Percentiles rank a stretch among this genome's conserved stretches.
Evolutionary conservation across 2,797 vertebrate genomes (phyloP).

Genomic region (Knipowitschia caucasica): DNA sequence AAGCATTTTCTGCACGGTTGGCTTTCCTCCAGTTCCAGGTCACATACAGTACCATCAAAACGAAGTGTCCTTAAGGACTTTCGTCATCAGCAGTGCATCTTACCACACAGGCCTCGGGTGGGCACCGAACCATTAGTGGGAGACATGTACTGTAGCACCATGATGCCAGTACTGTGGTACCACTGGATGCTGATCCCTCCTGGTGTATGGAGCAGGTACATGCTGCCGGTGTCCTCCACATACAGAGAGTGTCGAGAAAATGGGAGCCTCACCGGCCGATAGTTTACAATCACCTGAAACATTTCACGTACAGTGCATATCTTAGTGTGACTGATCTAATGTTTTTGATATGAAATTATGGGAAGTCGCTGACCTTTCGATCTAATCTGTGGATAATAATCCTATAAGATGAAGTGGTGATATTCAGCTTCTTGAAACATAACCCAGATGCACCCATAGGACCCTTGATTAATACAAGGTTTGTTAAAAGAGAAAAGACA

Average conservation of each 20-base stretch:
- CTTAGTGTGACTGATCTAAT: neutral
- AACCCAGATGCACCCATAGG: conserved; percentile 87
- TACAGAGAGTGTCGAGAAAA: conserved; percentile 84
- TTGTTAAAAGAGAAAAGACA: neutral
- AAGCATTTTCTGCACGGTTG: neutral
- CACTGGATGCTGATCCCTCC: conserved; percentile 90
- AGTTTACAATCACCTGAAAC: conserved; percentile 90
- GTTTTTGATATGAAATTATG: neutral
- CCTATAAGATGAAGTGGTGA: conserved; percentile 82
- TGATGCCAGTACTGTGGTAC: conserved; percentile 95
- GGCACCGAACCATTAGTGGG: conserved; percentile 75
- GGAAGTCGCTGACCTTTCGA: conserved; percentile 80
- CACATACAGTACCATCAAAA: neutral
- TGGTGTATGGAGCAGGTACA: conserved; percentile 91
- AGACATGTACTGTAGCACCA: conserved; percentile 86
- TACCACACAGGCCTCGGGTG: conserved; percentile 94
- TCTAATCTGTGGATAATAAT: conserved; percentile 87
- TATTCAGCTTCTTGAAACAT: conserved; percentile 95
- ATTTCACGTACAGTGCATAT: conserved; percentile 12
- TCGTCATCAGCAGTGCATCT: conserved; percentile 50
- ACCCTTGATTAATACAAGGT: conserved; percentile 65
- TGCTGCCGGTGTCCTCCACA: conserved; percentile 92
- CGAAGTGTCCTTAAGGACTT: neutral
- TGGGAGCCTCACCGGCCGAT: conserved; percentile 82
- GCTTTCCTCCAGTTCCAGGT: no score